Base-by-base conservation (phyloP, 2,888 invertebrate species). In the Anorthoa munda region DNA sequence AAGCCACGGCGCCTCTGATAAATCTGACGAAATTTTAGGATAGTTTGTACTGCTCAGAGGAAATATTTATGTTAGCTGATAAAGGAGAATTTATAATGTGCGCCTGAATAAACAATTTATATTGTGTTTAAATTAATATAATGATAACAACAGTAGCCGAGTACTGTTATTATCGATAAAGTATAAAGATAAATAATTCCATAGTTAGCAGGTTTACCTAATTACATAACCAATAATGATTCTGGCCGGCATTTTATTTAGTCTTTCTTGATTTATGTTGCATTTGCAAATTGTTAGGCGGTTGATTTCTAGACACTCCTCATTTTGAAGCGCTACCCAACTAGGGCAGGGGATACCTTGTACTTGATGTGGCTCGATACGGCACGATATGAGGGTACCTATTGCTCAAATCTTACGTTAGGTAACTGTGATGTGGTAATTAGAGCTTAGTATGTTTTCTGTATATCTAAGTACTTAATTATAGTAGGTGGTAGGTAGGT, bases 1-100 rank as follows among this genome's bases (percentile, higher is more conserved):
- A 97, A 97, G 97, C 97, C 97, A 97, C 97, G 97, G 97, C 97
- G 97, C 97, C 97, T 87, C 87, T n/a, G 82, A 74, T 0, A 0
- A 0, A 0, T 0, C 0, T 0, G 4, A 0, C 72, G 88, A 94
- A 94, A 92, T 90, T 90, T 76, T 73, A 9, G 13, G 67, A 21
- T 64, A 75, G 2, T 72, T 59, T 63, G 15, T 64, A 55, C 9
- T 39, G 1, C 26, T 45, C 18, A 13, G 17, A 50, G 7, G 0
- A 13, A 15, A 60, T 23, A 71, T 69, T 69, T 60, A 80, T 70
- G 64, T 31, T 48, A 2, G 13, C 26, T 60, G 69, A 71, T 71
- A 72, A 66, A 68, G 63, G 48, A 45, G 64, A 69, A 72, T 77
- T 63, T 69, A 82, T 63, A 68, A 77, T 68, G 68, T 15, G 31